Base-by-base conservation (phyloP, 37 sponge, comb jelly and placozoan genomes). In the Hormiphora californensis region DNA sequence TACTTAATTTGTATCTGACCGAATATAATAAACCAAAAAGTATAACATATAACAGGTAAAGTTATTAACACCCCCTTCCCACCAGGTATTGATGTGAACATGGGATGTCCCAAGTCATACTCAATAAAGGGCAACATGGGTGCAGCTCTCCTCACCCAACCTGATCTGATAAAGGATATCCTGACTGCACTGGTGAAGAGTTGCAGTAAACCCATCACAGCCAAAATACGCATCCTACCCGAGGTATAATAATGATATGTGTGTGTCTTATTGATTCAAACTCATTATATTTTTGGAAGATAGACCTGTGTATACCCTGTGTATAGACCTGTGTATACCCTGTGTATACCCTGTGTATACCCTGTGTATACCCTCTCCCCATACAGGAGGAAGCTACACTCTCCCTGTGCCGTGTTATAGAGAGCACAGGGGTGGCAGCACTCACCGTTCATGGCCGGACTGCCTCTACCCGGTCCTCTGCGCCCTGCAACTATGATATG, bases 51-150 rank as follows among this genome's bases (percentile, higher is more conserved):
- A n/a, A n/a, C n/a, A n/a, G n/a, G n/a, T n/a, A n/a, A n/a, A n/a
- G n/a, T n/a, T n/a, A n/a, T n/a, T n/a, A n/a, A n/a, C n/a, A n/a
- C n/a, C n/a, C n/a, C n/a, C n/a, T 9, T 57, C 19, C 7, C 25
- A 43, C 8, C 81, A 73, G 81, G 94, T 30, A 92, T 98, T 59
- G 99, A 98, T 63, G 90, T 98, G 31, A 98, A 98, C 91, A 98
- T 98, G 99, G 99, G 99, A 36, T 98, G 99, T 85, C 99, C 99
- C 34, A 98, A 98, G 89, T 92, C 92, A 35, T 98, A 91, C 88
- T 98, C 99, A 19, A 67, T 93, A 11, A 94, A 97, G 85, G 94
- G 90, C 15, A 51, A 86, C 21, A 98, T 98, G 99, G 99, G 99
- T 1, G 94, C 94, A 17, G 94, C 95, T 4, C 88, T 98, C 34